Conservation (phyloP, 2,888 invertebrate genomes). For the Cantharis nigra region DNA sequence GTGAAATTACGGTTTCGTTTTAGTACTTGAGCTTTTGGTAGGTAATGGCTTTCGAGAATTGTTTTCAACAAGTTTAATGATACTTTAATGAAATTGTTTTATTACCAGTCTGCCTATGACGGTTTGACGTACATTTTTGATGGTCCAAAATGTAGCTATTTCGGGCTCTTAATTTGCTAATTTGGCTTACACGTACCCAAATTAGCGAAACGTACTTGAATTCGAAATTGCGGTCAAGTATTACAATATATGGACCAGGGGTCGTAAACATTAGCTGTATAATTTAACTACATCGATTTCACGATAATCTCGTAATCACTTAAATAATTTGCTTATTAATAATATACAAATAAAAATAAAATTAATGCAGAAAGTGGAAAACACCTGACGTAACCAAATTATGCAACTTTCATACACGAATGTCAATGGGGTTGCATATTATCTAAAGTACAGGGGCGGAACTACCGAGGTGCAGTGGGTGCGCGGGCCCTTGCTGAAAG, state of each 20-base stretch:
- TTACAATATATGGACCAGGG: neutral
- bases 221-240: neutral
- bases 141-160: neutral
- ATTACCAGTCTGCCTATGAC: neutral
- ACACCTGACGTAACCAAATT: too few relatives aligned
- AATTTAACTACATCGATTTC: too few relatives aligned
- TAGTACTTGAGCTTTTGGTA: neutral
- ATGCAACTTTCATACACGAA: too few relatives aligned
- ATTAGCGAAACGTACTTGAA: neutral
- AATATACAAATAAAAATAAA: too few relatives aligned
- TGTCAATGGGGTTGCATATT: too few relatives aligned
- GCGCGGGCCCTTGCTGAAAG: too few relatives aligned
- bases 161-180: neutral
- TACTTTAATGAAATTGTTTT: neutral
- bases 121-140: neutral
- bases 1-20: neutral
- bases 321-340: too few relatives aligned
- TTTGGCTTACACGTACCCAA: neutral
- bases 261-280: neutral
- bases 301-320: too few relatives aligned
- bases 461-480: too few relatives aligned
- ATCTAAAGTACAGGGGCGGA: too few relatives aligned
- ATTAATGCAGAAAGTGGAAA: too few relatives aligned
- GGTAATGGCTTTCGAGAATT: neutral
- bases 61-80: neutral